Conservation (phyloP, 2,797 vertebrate genomes). For the Microchirus variegatus region DNA sequence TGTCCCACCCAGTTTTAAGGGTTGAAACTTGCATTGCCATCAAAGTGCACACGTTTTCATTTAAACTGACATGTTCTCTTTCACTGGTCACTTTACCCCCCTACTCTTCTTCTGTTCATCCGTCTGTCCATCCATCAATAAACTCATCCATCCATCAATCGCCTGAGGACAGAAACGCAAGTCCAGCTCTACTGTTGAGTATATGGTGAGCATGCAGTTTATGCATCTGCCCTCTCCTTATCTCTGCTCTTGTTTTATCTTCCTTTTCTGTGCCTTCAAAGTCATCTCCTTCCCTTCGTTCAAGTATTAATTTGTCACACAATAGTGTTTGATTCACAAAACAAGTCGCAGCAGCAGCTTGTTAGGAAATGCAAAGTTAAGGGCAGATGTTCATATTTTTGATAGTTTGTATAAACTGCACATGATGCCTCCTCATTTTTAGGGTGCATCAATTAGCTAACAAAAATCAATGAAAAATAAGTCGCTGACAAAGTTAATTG, state of each 20-base stretch:
- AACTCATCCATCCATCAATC: constrained; percentile 57
- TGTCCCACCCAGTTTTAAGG: not conserved
- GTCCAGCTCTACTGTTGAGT: constrained; percentile 84
- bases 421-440: too few relatives aligned
- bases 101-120: constrained; percentile 32
- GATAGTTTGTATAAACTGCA: too few relatives aligned
- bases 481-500: too few relatives aligned
- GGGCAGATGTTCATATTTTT: too few relatives aligned
- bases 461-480: too few relatives aligned
- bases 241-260: constrained; percentile 19
- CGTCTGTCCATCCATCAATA: constrained; percentile 45
- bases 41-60: constrained; percentile 12
- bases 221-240: constrained; percentile 31
- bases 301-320: too few relatives aligned
- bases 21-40: not conserved
- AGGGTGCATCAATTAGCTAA: too few relatives aligned
- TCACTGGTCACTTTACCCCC: constrained; percentile 45
- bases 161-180: constrained; percentile 82
- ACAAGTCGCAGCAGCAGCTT: too few relatives aligned
- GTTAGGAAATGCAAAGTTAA: too few relatives aligned
- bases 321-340: too few relatives aligned
- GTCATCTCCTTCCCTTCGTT: not conserved
- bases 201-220: constrained; percentile 82
- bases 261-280: constrained; percentile 12
- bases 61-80: constrained; percentile 26